Conservation (phyloP, 1,140 invertebrate species). For the Ridgeia piscesae region DNA sequence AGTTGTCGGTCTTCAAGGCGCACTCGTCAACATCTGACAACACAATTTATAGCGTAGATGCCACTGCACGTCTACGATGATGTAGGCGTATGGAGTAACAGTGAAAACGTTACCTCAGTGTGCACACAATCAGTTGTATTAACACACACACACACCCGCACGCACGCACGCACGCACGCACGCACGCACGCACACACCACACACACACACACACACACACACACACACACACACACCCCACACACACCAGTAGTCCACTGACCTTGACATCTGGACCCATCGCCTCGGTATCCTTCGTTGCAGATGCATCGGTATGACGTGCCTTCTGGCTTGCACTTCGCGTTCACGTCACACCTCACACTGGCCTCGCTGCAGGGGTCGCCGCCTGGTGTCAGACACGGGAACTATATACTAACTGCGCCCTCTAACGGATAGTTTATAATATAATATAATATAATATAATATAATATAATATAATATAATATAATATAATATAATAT, state of each 20-base stretch:
- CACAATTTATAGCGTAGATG: background rate
- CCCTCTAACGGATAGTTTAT: background rate
- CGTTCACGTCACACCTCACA: slow-evolving; percentile 65
- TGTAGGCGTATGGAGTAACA: background rate
- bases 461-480: background rate
- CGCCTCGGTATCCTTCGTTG: slow-evolving; percentile 47
- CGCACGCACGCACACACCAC: too few relatives aligned
- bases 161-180: too few relatives aligned
- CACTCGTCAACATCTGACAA: slow-evolving; percentile 34
- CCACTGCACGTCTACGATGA: background rate
- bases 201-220: too few relatives aligned
- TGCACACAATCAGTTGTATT: too few relatives aligned
- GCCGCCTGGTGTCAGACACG: background rate
- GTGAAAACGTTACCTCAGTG: background rate
- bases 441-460: background rate
- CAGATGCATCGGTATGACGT: slow-evolving; percentile 47
- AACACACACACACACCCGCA: too few relatives aligned
- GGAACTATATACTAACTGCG: background rate
- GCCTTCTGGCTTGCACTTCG: slow-evolving; percentile 43
- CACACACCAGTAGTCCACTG: slow-evolving; percentile 7
- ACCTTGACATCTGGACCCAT: slow-evolving; percentile 69
- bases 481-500: too few relatives aligned
- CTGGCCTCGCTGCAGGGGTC: slow-evolving; percentile 43
- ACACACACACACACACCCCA: too few relatives aligned
- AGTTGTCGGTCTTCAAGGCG: slow-evolving; percentile 20